Evolutionary conservation across 2,888 invertebrate genomes (phyloP).

Genomic region (Phalangium opilio): DNA sequence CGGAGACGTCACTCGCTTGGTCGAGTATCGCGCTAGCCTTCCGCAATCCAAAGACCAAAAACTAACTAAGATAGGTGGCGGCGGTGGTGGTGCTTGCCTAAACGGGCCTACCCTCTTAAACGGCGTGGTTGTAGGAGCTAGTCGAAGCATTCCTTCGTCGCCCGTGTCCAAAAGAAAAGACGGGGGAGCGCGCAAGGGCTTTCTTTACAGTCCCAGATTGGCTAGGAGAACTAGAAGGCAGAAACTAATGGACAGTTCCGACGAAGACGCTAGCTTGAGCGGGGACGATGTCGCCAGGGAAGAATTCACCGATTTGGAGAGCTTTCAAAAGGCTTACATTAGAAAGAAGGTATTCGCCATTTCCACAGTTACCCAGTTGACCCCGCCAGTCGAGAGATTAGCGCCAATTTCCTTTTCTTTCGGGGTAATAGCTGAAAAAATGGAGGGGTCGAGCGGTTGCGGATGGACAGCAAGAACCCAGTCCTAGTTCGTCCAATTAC

Average conservation of each 20-base stretch:
- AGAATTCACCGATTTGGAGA: constrained; percentile 71
- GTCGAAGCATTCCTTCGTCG: constrained; percentile 20
- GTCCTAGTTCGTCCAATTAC: constrained; percentile 29
- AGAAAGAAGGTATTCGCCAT: constrained; percentile 56
- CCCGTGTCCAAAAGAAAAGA: constrained; percentile 15
- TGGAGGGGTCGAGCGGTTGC: constrained; percentile 37
- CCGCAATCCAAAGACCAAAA: constrained; percentile 11
- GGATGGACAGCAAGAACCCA: constrained; percentile 12
- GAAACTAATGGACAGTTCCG: constrained; percentile 25
- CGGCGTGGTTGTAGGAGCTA: constrained; percentile 9
- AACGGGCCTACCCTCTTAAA: constrained; percentile 4
- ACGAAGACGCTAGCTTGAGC: constrained; percentile 26
- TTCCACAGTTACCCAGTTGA: background rate
- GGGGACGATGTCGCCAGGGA: constrained; percentile 31
- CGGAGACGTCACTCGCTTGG: background rate
- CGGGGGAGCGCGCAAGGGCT: constrained; percentile 13
- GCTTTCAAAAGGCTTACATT: constrained; percentile 78
- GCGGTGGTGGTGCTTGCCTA: no score
- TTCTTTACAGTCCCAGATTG: constrained; percentile 64
- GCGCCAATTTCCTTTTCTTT: no score
- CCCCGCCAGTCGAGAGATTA: background rate
- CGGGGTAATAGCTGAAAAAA: constrained; percentile 55
- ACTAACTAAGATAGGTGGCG: background rate
- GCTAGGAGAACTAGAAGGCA: constrained; percentile 41
- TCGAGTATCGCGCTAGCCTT: constrained; percentile 18